Evolutionary conservation across 2,888 invertebrate genomes (phyloP).

Genomic region (Latrodectus hesperus): DNA sequence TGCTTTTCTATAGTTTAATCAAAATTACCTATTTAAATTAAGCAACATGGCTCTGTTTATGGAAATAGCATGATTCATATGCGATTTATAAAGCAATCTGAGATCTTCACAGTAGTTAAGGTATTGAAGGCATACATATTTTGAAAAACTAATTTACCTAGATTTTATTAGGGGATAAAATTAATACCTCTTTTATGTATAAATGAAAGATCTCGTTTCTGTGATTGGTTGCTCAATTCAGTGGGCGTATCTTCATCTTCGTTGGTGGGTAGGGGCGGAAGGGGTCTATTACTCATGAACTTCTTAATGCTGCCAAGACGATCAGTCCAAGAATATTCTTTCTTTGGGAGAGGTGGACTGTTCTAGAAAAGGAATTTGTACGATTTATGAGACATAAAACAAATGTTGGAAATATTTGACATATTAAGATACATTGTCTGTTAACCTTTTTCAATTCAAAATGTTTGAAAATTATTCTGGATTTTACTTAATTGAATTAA

Average conservation of each 20-base stretch:
- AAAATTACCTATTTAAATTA: too few relatives aligned
- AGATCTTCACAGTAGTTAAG: background rate
- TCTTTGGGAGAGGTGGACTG: slow-evolving; percentile 72
- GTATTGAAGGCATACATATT: background rate
- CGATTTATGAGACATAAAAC: too few relatives aligned
- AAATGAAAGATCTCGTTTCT: slow-evolving; percentile 50
- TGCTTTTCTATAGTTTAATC: too few relatives aligned
- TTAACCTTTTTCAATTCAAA: too few relatives aligned
- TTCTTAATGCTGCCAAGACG: slow-evolving; percentile 78
- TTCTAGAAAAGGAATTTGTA: slow-evolving; percentile 9
- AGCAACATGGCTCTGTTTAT: too few relatives aligned
- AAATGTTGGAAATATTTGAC: too few relatives aligned
- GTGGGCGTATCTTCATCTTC: slow-evolving; percentile 5
- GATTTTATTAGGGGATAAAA: too few relatives aligned
- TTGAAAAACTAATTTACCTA: background rate
- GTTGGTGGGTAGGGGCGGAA: slow-evolving; percentile 69
- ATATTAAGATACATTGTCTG: too few relatives aligned
- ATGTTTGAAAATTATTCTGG: too few relatives aligned
- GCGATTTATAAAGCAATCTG: background rate
- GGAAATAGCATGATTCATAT: too few relatives aligned
- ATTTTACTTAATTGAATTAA: too few relatives aligned
- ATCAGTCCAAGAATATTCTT: slow-evolving; percentile 75
- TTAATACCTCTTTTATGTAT: slow-evolving; percentile 51
- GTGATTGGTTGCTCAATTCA: background rate
- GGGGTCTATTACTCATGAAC: slow-evolving; percentile 71